Base-by-base conservation (phyloP, 1,140 invertebrate genomes). In the Hesperophylax magnus region DNA sequence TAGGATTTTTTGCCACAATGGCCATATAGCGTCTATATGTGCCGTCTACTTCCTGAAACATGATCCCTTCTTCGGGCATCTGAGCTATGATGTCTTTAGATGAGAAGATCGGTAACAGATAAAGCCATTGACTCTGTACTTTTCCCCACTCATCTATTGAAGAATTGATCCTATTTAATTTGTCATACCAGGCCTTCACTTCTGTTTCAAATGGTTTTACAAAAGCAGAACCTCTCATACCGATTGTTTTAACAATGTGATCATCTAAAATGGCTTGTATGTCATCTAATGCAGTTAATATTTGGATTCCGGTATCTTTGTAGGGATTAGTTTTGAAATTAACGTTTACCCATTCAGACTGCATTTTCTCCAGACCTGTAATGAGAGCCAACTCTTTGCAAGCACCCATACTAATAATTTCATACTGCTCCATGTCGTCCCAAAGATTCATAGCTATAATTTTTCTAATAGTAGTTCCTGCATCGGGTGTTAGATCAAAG, bases 11-110 rank as follows among this genome's bases (percentile, higher is more conserved):
- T 0, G 92, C 86, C 0, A 97, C 93, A 39, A 91, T 87, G 3
- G 92, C 92, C 95, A 98, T 97, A 72, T 97, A 94, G 63, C 93
- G 91, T 52, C 93, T 92, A 90, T 97, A 98, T 52, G 93, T 96
- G 84, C 90, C 89, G 86, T 96, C 93, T 0, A 97, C 94, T 86
- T 94, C 92, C 80, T 90, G 86, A 87, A 97, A 98, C 75, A 97
- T 88, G 14, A 92, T 89, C 9, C 94, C 96, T 89, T 98, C 97
- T 86, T 97, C 95, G 0, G 97, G 97, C 93, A 99, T 96, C 89
- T 98, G 97, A 0, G 94, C 93, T 47, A 97, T 94, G 82, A 98
- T 98, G 86, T 98, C 97, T 86, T 97, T 96, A 0, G 97, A 98
- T 3, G 95, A 96, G 88, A 98, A 98, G 84, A 98, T 97, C 0